These are phyloP conservation scores for Orcinus orca DNA, from an alignment of 2,113 vertebrate species.

Conservation along the genomic window DNA sequence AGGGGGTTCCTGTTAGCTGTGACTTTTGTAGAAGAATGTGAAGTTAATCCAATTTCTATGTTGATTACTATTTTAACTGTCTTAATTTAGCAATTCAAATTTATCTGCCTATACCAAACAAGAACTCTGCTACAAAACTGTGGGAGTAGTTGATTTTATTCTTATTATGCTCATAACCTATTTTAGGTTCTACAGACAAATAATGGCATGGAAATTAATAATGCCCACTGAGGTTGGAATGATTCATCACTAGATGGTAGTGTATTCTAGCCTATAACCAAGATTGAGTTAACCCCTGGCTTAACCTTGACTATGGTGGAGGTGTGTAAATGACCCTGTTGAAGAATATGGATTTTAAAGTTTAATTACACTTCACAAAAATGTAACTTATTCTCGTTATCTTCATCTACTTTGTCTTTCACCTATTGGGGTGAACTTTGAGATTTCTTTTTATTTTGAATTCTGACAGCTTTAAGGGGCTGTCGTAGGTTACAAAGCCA, in stretches of 20 bases:
- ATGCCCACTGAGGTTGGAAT: constrained; percentile 50
- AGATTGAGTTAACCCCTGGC: not conserved
- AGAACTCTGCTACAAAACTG: constrained; percentile 42
- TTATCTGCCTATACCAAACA: constrained; percentile 54
- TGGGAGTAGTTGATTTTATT: constrained; percentile 53
- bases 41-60: constrained; percentile 68
- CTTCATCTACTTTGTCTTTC: not conserved
- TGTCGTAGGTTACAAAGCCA: not conserved
- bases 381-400: not conserved
- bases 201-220: constrained; percentile 65
- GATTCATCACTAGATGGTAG: constrained; percentile 40
- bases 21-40: constrained; percentile 64
- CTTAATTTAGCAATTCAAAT: constrained; percentile 68
- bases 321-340: not conserved
- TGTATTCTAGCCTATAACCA: not conserved
- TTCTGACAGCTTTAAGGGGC: not conserved
- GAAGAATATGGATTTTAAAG: not conserved
- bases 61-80: constrained; percentile 65
- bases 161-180: not conserved
- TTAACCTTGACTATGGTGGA: not conserved
- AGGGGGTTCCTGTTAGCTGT: constrained; percentile 55
- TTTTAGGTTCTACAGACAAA: constrained; percentile 35
- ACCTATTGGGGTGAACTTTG: not conserved
- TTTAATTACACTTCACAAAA: not conserved
- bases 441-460: not conserved